A percentile compares a stretch with the other conserved stretches of the same genome.
Conservation (phyloP, 2,113 vertebrate species). For the Grallaria varia region DNA sequence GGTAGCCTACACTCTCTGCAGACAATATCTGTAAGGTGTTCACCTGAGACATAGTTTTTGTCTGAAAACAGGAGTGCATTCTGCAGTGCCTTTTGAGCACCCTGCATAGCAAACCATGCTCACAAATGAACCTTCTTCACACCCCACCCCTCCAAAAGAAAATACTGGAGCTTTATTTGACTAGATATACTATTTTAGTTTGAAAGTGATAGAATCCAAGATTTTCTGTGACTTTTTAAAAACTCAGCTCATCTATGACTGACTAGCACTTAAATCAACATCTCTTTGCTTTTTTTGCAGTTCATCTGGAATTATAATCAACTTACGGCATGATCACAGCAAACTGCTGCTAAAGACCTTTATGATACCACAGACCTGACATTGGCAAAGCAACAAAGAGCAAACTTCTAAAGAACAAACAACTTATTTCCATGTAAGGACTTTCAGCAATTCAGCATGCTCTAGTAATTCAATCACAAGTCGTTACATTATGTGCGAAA, state of each 20-base stretch:
- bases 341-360: background rate
- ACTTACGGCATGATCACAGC: background rate
- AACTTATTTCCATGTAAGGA: slow-evolving; percentile 4
- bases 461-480: slow-evolving; percentile 51
- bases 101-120: background rate
- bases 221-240: slow-evolving; percentile 34
- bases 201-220: background rate
- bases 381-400: background rate
- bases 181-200: background rate
- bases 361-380: background rate
- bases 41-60: background rate
- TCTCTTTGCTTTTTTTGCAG: background rate
- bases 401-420: slow-evolving; percentile 27
- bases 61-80: background rate
- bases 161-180: background rate
- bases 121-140: background rate
- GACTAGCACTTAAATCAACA: background rate
- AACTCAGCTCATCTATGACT: background rate
- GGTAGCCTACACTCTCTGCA: background rate
- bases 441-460: slow-evolving; percentile 43
- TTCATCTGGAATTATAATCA: background rate
- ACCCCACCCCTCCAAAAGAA: background rate
- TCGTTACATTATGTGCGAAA: slow-evolving; percentile 6
- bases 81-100: background rate
- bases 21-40: background rate